Evolutionary conservation across 2,797 vertebrate genomes (phyloP).

Genomic region (Petrocephalus schoutedeni): DNA sequence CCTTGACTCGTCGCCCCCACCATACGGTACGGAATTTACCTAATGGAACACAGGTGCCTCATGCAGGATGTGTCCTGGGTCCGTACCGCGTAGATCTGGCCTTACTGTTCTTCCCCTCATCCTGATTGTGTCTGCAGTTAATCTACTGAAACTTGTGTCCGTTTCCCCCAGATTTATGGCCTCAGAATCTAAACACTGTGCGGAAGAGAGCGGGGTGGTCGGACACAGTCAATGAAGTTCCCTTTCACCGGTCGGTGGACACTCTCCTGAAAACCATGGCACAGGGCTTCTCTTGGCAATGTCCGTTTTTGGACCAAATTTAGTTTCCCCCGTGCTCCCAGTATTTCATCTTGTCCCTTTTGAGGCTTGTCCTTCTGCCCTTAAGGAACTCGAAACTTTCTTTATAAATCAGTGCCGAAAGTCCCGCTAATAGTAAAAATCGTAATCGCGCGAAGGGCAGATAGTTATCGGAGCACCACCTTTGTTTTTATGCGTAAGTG

Average conservation of each 20-base stretch:
- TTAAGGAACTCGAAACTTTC: neutral
- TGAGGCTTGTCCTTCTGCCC: neutral
- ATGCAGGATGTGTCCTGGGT: neutral
- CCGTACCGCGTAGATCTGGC: neutral
- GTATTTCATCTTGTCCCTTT: neutral
- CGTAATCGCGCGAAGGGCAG: neutral
- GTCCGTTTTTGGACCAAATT: neutral
- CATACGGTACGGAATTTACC: neutral
- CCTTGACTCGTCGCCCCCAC: neutral
- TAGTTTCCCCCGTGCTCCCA: neutral
- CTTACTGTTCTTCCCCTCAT: neutral
- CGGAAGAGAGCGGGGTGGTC: neutral
- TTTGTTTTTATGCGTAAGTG: neutral
- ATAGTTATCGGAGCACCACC: neutral
- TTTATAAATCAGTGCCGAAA: neutral
- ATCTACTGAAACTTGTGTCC: neutral
- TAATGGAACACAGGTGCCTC: neutral
- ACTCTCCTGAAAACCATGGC: neutral
- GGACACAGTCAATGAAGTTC: neutral
- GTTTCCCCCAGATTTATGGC: neutral
- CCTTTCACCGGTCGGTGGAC: neutral
- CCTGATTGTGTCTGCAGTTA: constrained; percentile 4
- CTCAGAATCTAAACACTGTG: neutral
- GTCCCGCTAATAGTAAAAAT: neutral
- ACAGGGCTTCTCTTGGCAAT: neutral